A percentile compares a stretch with the other conserved stretches of the same genome.
Evolutionary conservation across 2,113 vertebrate genomes (phyloP).

Genomic region (Mustelus asterias): DNA sequence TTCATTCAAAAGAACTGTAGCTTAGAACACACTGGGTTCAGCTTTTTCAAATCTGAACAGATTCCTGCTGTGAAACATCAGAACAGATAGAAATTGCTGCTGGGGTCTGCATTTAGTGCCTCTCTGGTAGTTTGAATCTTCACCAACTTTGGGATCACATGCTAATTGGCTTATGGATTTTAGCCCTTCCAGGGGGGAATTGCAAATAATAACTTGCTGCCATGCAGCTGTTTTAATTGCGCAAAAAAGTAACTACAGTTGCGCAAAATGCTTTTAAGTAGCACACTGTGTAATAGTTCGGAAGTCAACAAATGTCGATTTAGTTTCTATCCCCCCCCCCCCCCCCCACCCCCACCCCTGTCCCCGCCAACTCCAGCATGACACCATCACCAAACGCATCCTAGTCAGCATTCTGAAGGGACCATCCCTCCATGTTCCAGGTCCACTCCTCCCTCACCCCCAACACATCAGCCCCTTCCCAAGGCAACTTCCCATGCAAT

Average conservation of each 20-base stretch:
- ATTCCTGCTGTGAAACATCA: background rate
- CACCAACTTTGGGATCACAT: background rate
- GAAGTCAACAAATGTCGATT: background rate
- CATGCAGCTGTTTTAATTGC: background rate
- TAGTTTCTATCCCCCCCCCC: no score
- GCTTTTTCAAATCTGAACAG: background rate
- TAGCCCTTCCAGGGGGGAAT: no score
- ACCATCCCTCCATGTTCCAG: no score
- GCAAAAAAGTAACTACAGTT: background rate
- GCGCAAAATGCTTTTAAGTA: background rate
- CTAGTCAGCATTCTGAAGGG: no score
- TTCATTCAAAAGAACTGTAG: slow-evolving; percentile 13
- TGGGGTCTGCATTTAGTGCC: background rate
- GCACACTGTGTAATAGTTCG: background rate
- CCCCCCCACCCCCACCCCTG: no score
- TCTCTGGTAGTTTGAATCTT: background rate
- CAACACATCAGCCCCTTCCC: no score
- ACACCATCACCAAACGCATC: no score
- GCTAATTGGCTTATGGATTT: background rate
- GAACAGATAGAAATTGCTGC: background rate
- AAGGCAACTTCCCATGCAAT: no score
- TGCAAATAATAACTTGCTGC: background rate
- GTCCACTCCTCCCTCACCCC: no score
- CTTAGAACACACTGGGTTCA: background rate
- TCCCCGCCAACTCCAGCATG: no score